Evolutionary conservation across 2,888 invertebrate species (phyloP).

Genomic region (Myopa tessellatipennis): DNA sequence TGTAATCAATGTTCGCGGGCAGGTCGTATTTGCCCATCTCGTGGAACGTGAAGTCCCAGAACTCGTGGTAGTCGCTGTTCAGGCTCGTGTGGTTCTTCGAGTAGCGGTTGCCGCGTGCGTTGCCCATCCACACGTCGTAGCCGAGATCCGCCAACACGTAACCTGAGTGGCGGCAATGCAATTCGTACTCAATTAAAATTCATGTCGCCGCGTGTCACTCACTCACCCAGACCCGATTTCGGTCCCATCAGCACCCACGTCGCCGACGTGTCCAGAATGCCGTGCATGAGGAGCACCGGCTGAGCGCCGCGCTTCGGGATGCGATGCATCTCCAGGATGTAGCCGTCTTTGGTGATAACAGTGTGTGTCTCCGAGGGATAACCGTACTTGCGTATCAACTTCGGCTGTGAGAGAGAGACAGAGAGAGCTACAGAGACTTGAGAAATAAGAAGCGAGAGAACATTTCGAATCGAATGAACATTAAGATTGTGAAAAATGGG

Average conservation of each 20-base stretch:
- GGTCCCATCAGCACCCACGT: slow-evolving; percentile 82
- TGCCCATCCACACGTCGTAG: slow-evolving; percentile 69
- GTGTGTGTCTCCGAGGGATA: slow-evolving; percentile 76
- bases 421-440: not conserved
- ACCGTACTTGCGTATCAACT: slow-evolving; percentile 73
- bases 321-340: slow-evolving; percentile 80
- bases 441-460: not conserved
- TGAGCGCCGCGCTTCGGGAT: slow-evolving; percentile 73
- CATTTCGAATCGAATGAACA: not conserved
- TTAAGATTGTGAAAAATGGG: too few species aligned
- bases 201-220: not conserved
- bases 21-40: slow-evolving; percentile 82
- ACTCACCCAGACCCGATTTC: slow-evolving; percentile 74
- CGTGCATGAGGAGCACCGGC: slow-evolving; percentile 76
- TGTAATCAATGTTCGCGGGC: slow-evolving; percentile 84
- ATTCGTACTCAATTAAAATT: slow-evolving; percentile 26
- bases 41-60: slow-evolving; percentile 78
- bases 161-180: slow-evolving; percentile 56
- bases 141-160: slow-evolving; percentile 66
- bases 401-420: slow-evolving; percentile 65
- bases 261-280: slow-evolving; percentile 79
- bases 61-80: slow-evolving; percentile 67
- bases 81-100: slow-evolving; percentile 65
- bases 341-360: slow-evolving; percentile 82
- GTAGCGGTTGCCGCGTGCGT: slow-evolving; percentile 67